These are phyloP conservation scores for Megaleporinus macrocephalus DNA, from an alignment of 2,113 vertebrate species.

Conservation along the genomic window DNA sequence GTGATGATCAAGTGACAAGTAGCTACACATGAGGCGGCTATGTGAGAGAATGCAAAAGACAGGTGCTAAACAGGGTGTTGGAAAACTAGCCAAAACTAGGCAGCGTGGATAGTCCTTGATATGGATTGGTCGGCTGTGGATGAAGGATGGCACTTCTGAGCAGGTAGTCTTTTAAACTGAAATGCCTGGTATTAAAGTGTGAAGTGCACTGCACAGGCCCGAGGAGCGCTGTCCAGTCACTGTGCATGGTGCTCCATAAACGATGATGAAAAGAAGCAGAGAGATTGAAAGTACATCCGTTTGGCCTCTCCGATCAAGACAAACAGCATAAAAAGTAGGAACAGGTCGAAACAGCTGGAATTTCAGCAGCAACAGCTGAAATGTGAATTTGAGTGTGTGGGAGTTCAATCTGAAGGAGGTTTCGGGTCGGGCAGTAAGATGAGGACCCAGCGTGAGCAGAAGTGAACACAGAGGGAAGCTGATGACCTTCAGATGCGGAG, in stretches of 20 bases:
- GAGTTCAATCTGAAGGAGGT: slow-evolving; percentile 21
- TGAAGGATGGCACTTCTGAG: too few species aligned
- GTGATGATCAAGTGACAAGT: too few species aligned
- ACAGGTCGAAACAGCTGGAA: neutral
- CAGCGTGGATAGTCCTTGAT: too few species aligned
- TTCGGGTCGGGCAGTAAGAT: slow-evolving; percentile 4
- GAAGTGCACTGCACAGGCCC: too few species aligned
- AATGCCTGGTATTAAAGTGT: too few species aligned
- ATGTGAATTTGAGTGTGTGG: slow-evolving; percentile 23
- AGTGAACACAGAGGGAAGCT: slow-evolving; percentile 69
- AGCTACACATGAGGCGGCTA: too few species aligned
- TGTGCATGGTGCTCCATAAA: neutral
- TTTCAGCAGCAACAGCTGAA: neutral
- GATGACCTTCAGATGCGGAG: slow-evolving; percentile 71
- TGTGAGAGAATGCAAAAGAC: too few species aligned
- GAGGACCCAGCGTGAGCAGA: slow-evolving; percentile 52
- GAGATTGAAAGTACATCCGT: too few species aligned
- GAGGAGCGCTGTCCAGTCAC: neutral
- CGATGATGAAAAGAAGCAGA: neutral
- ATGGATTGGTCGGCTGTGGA: too few species aligned
- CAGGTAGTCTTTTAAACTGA: too few species aligned
- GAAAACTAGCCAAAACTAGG: too few species aligned
- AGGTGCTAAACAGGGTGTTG: too few species aligned
- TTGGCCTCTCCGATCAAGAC: neutral
- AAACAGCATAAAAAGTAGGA: neutral